Evolutionary conservation across 2,797 vertebrate species (phyloP).

Genomic region (Sebastolobus alascanus): DNA sequence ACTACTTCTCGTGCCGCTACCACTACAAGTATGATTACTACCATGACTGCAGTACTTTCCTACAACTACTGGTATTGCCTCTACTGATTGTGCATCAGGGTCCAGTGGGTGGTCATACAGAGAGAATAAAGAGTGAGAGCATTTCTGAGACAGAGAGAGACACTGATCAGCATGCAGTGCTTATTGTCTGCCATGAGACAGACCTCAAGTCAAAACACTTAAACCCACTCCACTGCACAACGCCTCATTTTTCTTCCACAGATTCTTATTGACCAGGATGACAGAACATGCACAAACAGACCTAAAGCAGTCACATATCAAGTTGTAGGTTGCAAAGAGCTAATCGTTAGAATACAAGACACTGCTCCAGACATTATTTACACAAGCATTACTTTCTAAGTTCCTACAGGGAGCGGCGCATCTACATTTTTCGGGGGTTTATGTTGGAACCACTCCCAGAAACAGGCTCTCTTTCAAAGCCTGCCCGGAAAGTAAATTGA

Average conservation of each 20-base stretch:
- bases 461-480: constrained; percentile 40
- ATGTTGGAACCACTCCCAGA: constrained; percentile 77
- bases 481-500: constrained; percentile 69
- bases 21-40: neutral
- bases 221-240: constrained; percentile 27
- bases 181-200: constrained; percentile 29
- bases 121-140: neutral
- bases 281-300: constrained; percentile 28
- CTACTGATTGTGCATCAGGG: neutral
- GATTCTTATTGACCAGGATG: constrained; percentile 47
- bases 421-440: constrained; percentile 68
- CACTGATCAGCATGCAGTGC: constrained; percentile 34
- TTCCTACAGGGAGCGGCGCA: constrained; percentile 48
- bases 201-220: constrained; percentile 45
- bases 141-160: constrained; percentile 5
- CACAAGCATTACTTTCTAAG: constrained; percentile 51
- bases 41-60: neutral
- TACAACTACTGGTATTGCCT: neutral
- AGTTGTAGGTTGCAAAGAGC: constrained; percentile 11
- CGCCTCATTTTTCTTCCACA: constrained; percentile 38
- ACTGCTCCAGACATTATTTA: constrained; percentile 69
- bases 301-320: constrained; percentile 29
- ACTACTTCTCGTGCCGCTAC: accelerated
- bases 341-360: constrained; percentile 55
- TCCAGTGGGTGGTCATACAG: neutral